phyloP scores from a whole-genome alignment of 2,888 invertebrate species.

The Cylindroiulus punctatus region DNA sequence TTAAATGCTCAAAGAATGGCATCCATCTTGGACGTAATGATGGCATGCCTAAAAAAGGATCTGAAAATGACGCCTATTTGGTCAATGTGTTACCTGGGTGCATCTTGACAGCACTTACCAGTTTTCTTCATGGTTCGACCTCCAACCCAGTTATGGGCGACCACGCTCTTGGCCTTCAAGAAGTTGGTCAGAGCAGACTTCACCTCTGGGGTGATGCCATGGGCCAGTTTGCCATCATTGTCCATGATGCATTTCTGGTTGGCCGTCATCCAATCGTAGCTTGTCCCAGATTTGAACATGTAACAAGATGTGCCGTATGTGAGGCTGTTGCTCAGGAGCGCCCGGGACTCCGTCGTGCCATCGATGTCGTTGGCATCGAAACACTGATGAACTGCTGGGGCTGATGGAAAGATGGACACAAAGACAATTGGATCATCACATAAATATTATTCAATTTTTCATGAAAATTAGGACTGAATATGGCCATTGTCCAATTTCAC shows the following conservation, averaged over 20 bases:
- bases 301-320: slow-evolving; percentile 7
- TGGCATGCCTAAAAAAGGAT: no score
- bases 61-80: not conserved
- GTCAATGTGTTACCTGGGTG: not conserved
- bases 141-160: slow-evolving; percentile 46
- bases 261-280: slow-evolving; percentile 33
- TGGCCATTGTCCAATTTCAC: no score
- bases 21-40: no score
- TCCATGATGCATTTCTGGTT: not conserved
- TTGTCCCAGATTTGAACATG: not conserved
- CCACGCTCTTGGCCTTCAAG: not conserved
- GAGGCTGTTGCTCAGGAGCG: not conserved
- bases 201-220: slow-evolving; percentile 42
- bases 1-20: no score
- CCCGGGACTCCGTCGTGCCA: not conserved
- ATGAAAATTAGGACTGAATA: no score
- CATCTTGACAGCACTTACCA: not conserved
- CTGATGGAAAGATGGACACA: not conserved
- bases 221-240: slow-evolving; percentile 47
- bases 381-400: slow-evolving; percentile 53
- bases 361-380: slow-evolving; percentile 49
- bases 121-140: not conserved
- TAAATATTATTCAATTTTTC: no score
- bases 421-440: not conserved
- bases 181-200: slow-evolving; percentile 33